Conservation (phyloP, 1,140 invertebrate genomes). For the Rhopalosiphum maidis region DNA sequence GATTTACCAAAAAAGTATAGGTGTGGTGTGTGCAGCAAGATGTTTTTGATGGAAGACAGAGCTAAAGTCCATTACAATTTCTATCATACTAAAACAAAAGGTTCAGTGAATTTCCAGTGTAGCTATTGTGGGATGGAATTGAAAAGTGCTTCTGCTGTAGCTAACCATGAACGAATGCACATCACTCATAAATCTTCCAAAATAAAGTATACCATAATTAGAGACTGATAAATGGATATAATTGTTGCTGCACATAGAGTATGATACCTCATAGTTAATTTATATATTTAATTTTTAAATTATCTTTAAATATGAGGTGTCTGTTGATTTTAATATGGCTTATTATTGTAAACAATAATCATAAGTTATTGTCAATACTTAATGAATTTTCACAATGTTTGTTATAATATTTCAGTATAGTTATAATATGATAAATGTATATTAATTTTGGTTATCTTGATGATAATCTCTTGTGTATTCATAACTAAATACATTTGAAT, state of each 20-base stretch:
- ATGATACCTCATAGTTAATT: not conserved
- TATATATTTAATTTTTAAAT: not conserved
- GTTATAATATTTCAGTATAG: not conserved
- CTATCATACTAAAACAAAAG: slow-evolving; percentile 55
- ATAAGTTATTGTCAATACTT: not conserved
- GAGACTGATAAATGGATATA: slow-evolving; percentile 24
- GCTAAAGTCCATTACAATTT: slow-evolving; percentile 50
- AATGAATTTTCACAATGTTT: not conserved
- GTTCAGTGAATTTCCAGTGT: slow-evolving; percentile 42
- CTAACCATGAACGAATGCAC: slow-evolving; percentile 52
- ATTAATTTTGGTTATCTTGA: not conserved
- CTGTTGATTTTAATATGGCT: not conserved
- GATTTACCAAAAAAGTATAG: slow-evolving; percentile 53
- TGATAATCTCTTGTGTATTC: not conserved
- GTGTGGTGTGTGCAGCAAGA: slow-evolving; percentile 54
- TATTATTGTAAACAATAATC: not conserved
- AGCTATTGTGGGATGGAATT: slow-evolving; percentile 46
- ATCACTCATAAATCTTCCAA: slow-evolving; percentile 22
- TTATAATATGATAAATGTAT: not conserved
- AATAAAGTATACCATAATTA: slow-evolving; percentile 40
- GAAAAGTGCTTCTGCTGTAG: slow-evolving; percentile 49
- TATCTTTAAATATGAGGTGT: not conserved
- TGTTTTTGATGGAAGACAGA: slow-evolving; percentile 55
- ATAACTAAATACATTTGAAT: not conserved
- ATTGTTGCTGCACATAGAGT: not conserved